Conservation (phyloP, 2,888 invertebrate genomes). For the Sturmia bella region DNA sequence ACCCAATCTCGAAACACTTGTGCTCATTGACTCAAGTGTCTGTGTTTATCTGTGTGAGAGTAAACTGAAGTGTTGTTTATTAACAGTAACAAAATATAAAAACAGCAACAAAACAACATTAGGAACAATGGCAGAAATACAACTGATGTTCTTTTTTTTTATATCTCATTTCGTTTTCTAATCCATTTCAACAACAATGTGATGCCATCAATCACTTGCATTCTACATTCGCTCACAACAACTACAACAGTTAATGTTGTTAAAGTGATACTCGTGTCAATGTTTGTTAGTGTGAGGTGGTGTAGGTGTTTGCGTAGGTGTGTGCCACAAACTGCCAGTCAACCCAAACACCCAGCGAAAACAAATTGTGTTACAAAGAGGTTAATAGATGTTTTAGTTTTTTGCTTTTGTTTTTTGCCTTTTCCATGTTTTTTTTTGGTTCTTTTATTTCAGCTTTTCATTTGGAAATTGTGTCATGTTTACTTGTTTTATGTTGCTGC, state of each 20-base stretch:
- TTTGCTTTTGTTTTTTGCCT: conserved; percentile 9
- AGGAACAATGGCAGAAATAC: conserved; percentile 5
- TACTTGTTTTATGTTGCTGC: conserved; percentile 22
- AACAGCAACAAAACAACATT: neutral
- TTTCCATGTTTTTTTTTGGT: neutral
- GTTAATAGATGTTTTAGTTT: conserved; percentile 53
- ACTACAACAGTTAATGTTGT: conserved; percentile 50
- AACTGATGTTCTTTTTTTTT: conserved; percentile 34
- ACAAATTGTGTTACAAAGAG: conserved; percentile 45
- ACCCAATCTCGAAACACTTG: conserved; percentile 11
- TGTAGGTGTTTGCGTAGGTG: neutral
- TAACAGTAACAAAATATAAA: conserved; percentile 32
- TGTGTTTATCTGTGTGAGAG: neutral
- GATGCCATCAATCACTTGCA: conserved; percentile 61
- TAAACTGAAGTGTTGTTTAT: conserved; percentile 45
- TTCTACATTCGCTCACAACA: conserved; percentile 14
- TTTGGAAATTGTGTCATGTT: conserved; percentile 56
- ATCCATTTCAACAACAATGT: conserved; percentile 59
- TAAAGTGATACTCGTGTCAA: conserved; percentile 58
- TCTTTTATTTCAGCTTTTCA: conserved; percentile 12
- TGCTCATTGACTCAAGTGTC: conserved; percentile 29
- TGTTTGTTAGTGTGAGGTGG: neutral
- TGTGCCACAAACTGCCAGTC: neutral
- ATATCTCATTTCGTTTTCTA: conserved; percentile 55
- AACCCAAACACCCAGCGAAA: conserved; percentile 26